phyloP scores from a whole-genome alignment of 2,113 vertebrate species.

The Chaetorhynchus papuensis region DNA sequence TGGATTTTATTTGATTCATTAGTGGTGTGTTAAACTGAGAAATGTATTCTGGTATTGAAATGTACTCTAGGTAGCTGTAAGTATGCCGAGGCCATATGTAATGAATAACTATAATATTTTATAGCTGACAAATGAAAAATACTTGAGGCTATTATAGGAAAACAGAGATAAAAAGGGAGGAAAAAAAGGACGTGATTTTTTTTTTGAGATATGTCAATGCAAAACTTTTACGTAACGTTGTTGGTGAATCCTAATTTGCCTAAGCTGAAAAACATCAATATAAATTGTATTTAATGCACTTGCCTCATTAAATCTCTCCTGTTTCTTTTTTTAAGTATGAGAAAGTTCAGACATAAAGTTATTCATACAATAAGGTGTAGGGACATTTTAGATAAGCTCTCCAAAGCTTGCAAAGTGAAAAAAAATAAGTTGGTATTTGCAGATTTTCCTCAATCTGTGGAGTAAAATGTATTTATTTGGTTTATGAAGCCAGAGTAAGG shows the following conservation, averaged over 20 bases:
- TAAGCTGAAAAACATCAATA: background rate
- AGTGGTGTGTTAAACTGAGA: slow-evolving; percentile 16
- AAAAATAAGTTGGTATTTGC: background rate
- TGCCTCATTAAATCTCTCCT: background rate
- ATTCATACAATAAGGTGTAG: background rate
- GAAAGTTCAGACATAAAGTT: background rate
- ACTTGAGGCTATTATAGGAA: background rate
- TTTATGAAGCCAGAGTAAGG: background rate
- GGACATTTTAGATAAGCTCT: background rate
- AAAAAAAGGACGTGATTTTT: background rate
- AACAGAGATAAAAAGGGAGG: background rate
- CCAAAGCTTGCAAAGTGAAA: background rate
- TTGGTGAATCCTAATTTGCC: background rate
- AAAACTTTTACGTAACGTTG: background rate
- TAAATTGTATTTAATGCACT: background rate
- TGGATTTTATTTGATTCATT: slow-evolving; percentile 39
- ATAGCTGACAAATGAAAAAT: slow-evolving; percentile 10
- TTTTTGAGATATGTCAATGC: background rate
- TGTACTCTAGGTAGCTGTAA: slow-evolving; percentile 6
- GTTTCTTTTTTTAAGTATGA: background rate
- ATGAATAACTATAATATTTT: slow-evolving; percentile 14
- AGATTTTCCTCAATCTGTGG: background rate
- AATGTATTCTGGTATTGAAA: slow-evolving; percentile 38
- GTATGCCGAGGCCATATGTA: background rate
- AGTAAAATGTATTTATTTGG: background rate